Conservation (phyloP, 2,113 vertebrate genomes). For the Globicephala melas region DNA sequence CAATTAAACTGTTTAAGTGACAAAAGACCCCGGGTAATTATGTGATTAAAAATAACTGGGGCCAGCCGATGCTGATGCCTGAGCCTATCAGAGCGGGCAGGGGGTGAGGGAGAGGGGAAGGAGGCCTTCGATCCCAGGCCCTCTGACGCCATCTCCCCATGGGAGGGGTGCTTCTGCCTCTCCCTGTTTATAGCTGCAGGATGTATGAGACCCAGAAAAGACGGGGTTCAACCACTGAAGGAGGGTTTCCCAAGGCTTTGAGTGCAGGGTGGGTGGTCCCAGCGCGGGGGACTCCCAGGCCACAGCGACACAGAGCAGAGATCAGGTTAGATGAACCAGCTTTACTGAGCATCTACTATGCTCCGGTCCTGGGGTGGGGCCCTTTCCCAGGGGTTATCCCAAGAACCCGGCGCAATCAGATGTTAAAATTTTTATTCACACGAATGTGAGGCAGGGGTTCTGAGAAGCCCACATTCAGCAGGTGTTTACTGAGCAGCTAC, state of each 20-base stretch:
- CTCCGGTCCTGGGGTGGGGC: fast-evolving
- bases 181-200: not conserved
- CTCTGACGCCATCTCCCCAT: not conserved
- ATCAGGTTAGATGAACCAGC: fast-evolving
- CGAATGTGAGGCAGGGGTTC: not conserved
- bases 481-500: not conserved
- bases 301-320: not conserved
- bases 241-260: not conserved
- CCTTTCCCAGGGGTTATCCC: fast-evolving
- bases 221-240: fast-evolving
- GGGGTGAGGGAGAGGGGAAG: not conserved
- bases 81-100: not conserved
- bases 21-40: slow-evolving; percentile 42
- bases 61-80: not conserved
- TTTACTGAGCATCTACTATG: not conserved
- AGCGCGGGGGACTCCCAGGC: not conserved
- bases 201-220: not conserved
- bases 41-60: slow-evolving; percentile 63
- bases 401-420: fast-evolving
- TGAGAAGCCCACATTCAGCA: not conserved
- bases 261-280: not conserved
- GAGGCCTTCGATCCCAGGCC: not conserved
- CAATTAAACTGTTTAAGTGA: slow-evolving; percentile 59
- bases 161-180: not conserved
- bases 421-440: no score